phyloP scores from a whole-genome alignment of 2,797 vertebrate species.

The Rhinophrynus dorsalis region DNA sequence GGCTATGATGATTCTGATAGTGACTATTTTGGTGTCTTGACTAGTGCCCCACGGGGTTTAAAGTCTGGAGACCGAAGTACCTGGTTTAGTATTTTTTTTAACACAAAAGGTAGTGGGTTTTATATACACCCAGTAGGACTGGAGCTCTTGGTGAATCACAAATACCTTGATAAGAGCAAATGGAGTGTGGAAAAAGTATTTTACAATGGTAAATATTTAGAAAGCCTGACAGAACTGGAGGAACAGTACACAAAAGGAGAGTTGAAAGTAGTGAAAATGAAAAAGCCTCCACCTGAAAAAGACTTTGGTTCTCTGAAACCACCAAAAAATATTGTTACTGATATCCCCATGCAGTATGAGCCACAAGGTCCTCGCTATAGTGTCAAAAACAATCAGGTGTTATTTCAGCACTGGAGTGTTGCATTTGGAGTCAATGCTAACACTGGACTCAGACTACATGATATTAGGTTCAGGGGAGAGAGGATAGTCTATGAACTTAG shows the following conservation, averaged over 20 bases:
- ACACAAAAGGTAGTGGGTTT: slow-evolving; percentile 56
- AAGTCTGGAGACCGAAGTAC: slow-evolving; percentile 59
- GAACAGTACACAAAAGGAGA: slow-evolving; percentile 57
- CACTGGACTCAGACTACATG: slow-evolving; percentile 65
- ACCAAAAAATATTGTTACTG: neutral
- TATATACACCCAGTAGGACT: slow-evolving; percentile 66
- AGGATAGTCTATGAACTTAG: slow-evolving; percentile 69
- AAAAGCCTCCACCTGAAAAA: neutral
- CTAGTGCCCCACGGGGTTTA: slow-evolving; percentile 55
- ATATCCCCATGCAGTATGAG: slow-evolving; percentile 60
- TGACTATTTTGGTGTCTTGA: slow-evolving; percentile 51
- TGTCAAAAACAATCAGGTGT: slow-evolving; percentile 56
- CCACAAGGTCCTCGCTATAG: slow-evolving; percentile 59
- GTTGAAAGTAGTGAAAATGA: slow-evolving; percentile 54
- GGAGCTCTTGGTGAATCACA: slow-evolving; percentile 68
- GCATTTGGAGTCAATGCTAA: slow-evolving; percentile 63
- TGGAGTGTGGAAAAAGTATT: slow-evolving; percentile 66
- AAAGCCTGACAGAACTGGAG: slow-evolving; percentile 63
- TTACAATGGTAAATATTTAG: slow-evolving; percentile 67
- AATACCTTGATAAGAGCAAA: slow-evolving; percentile 52
- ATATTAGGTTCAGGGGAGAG: slow-evolving; percentile 64
- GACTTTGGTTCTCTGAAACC: slow-evolving; percentile 62
- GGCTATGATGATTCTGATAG: slow-evolving; percentile 22
- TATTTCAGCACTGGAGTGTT: slow-evolving; percentile 65
- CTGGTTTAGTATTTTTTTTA: slow-evolving; percentile 61